A percentile compares a stretch with the other conserved stretches of the same genome.
Conservation (phyloP, 1,140 invertebrate genomes). For the Pseudachorutes palmiensis region DNA sequence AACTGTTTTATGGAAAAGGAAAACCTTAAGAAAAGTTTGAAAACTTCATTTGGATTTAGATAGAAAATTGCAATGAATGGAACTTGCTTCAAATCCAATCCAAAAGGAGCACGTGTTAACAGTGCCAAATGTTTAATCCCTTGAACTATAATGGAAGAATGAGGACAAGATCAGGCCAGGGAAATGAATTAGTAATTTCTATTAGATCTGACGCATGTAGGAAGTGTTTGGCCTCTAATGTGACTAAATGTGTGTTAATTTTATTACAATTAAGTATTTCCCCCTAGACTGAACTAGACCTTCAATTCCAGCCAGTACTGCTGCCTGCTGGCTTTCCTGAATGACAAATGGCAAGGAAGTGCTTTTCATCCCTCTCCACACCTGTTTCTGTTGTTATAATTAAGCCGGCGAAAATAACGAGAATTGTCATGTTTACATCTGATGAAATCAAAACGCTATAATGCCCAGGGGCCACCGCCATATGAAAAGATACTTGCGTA, state of each 20-base stretch:
- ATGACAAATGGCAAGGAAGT: background rate
- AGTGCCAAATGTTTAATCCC: background rate
- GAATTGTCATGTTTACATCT: background rate
- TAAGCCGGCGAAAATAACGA: background rate
- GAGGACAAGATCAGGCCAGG: slow-evolving; percentile 3
- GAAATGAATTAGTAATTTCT: background rate
- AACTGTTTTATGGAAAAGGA: too few species aligned
- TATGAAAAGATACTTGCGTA: too few species aligned
- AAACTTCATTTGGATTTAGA: too few species aligned
- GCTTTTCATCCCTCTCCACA: background rate
- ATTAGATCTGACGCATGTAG: background rate
- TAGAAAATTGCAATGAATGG: too few species aligned
- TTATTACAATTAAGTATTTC: slow-evolving; percentile 8
- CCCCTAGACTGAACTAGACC: slow-evolving; percentile 1
- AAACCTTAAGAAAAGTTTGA: too few species aligned
- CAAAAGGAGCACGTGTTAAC: background rate
- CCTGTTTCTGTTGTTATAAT: background rate
- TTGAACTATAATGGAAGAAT: background rate
- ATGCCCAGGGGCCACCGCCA: too few species aligned
- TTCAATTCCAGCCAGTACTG: background rate
- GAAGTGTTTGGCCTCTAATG: background rate
- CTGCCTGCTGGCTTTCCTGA: background rate
- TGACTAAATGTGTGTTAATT: background rate
- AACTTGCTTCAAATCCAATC: too few species aligned
- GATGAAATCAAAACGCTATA: background rate